phyloP scores from a whole-genome alignment of 2,888 invertebrate species.

The Hirtodrosophila histrioides region DNA sequence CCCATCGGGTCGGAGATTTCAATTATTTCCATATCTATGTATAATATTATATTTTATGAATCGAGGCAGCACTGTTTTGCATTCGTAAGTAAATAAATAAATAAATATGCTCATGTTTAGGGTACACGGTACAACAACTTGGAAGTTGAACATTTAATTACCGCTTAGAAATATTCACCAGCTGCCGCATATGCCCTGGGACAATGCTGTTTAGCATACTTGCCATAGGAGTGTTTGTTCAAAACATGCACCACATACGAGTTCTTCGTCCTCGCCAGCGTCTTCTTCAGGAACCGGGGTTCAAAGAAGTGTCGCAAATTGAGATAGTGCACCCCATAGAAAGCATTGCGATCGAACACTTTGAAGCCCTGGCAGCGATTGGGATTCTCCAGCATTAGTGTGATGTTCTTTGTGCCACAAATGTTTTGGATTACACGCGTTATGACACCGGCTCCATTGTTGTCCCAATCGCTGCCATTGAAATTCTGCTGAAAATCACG shows the following conservation, averaged over 20 bases:
- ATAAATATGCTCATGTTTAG: too few species aligned
- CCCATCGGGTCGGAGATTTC: too few species aligned
- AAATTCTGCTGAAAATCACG: slow-evolving; percentile 2
- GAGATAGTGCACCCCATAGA: neutral
- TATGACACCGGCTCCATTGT: slow-evolving; percentile 11
- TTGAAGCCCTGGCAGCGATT: slow-evolving; percentile 8
- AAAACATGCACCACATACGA: slow-evolving; percentile 5
- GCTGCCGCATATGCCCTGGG: slow-evolving; percentile 11
- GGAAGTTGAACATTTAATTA: too few species aligned
- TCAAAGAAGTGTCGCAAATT: slow-evolving; percentile 1
- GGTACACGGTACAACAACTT: too few species aligned
- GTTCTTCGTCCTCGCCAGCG: neutral
- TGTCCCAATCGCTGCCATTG: neutral
- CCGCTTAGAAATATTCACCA: slow-evolving; percentile 12
- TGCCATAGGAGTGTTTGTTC: slow-evolving; percentile 9
- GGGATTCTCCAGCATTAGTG: neutral
- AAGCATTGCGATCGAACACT: slow-evolving; percentile 2
- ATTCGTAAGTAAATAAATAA: too few species aligned
- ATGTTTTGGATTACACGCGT: neutral
- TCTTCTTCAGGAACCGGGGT: neutral
- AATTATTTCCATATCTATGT: too few species aligned
- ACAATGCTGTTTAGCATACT: slow-evolving; percentile 9
- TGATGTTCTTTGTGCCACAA: slow-evolving; percentile 1
- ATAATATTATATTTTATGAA: too few species aligned
- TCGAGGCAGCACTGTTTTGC: too few species aligned